Base-by-base conservation (phyloP, 1,140 invertebrate species). In the Tyrophagus putrescentiae region DNA sequence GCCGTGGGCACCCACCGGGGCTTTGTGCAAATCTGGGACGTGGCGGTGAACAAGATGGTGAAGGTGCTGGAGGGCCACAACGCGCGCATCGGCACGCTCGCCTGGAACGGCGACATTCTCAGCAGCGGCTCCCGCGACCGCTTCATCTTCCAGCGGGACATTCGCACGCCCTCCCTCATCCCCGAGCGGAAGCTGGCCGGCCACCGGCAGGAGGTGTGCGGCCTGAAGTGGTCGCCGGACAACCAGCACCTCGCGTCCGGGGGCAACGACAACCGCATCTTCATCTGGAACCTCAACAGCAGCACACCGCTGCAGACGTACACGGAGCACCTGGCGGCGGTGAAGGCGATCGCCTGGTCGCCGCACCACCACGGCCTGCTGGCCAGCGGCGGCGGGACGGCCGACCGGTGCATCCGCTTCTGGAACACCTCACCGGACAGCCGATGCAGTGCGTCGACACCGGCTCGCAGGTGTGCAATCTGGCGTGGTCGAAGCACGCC, bases 351-450 rank as follows among this genome's bases (percentile, higher is more conserved):
- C 67, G 94, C 96, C 3, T 99, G 96, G 96, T 98, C 93, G 4
- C 94, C 94, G 0, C 95, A 98, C 76, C 94, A 98, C 73, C 95
- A 98, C 72, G 95, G 96, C 0, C 75, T 99, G 34, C 75, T 99
- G 44, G 95, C 96, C 1, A 93, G 87, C 61, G 96, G 96, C 36
- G 94, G 96, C 29, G 96, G 96, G 21, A 99, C 96, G 0, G 95
- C 96, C 3, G 96, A 98, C 75, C 77, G 91, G n/a, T 92, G 87
- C 70, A 92, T 96, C 56, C 78, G 95, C 3, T 99, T 99, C 75
- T 99, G 95, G 94, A 99, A 99, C 72, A 98, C 95, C 0, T 99
- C 33, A 99, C 95, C n/a, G 90, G 87, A 6, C 94, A 98, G 74
- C 90, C 93, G 3, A 90, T 98, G 84, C 93, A 98, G 72, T 93